phyloP scores from a whole-genome alignment of 2,888 invertebrate species.

The Tribolium freemani region DNA sequence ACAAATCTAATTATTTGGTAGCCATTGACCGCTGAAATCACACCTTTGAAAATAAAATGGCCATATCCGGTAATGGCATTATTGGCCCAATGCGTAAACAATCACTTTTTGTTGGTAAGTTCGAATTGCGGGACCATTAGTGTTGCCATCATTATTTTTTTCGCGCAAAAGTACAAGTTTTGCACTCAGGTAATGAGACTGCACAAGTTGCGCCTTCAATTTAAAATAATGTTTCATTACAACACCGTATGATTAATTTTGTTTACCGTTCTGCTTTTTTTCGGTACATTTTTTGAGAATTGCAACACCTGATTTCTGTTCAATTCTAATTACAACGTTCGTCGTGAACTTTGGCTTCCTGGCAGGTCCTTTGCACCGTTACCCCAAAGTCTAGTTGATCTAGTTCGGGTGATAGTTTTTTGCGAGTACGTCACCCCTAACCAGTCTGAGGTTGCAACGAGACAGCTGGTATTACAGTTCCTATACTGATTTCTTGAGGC shows the following conservation, averaged over 20 bases:
- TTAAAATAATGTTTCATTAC: conserved; percentile 16
- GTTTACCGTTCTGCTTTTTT: neutral
- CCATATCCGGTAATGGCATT: neutral
- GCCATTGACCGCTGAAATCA: too few relatives aligned
- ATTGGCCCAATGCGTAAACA: neutral
- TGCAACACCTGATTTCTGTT: neutral
- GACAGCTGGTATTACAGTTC: conserved; percentile 44
- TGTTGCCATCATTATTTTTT: neutral
- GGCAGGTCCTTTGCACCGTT: conserved; percentile 38
- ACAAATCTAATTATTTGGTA: too few relatives aligned
- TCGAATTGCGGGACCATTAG: neutral
- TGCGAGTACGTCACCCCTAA: conserved; percentile 45
- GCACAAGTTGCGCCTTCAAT: conserved; percentile 8
- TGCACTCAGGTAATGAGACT: conserved; percentile 10
- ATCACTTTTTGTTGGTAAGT: neutral
- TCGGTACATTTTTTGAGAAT: too few relatives aligned
- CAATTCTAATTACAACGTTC: neutral
- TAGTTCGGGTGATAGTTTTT: conserved; percentile 42
- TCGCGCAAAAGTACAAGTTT: neutral
- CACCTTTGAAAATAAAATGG: neutral
- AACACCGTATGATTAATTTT: neutral
- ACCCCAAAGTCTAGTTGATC: conserved; percentile 24
- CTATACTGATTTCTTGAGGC: conserved; percentile 43
- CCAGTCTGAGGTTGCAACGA: conserved; percentile 45
- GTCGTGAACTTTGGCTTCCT: conserved; percentile 22